Evolutionary conservation across 2,797 vertebrate genomes (phyloP).

Genomic region (Enteromius thamalakanensis): DNA sequence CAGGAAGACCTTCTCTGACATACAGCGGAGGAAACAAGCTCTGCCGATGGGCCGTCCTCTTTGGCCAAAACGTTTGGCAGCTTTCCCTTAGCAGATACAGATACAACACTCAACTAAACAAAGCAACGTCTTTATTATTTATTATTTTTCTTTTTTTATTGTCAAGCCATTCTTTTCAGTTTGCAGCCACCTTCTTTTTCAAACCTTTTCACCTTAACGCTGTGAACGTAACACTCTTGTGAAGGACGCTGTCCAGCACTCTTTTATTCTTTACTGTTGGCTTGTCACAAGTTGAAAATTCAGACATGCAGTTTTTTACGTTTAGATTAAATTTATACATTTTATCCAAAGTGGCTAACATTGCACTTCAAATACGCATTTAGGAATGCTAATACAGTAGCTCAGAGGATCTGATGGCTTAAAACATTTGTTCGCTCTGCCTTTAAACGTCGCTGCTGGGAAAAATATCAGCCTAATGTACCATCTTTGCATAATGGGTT

Average conservation of each 20-base stretch:
- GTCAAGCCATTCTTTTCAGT: constrained; percentile 1
- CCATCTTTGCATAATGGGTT: neutral
- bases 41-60: neutral
- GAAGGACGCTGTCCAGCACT: neutral
- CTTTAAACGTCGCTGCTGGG: constrained; percentile 2
- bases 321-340: neutral
- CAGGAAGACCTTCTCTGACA: constrained; percentile 48
- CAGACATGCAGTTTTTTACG: neutral
- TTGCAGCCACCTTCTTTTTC: neutral
- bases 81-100: neutral
- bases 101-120: constrained; percentile 2
- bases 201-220: neutral
- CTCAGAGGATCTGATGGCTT: neutral
- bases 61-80: neutral
- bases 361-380: neutral
- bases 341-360: neutral
- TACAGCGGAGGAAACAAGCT: constrained; percentile 31
- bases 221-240: neutral
- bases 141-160: neutral
- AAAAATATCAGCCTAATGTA: constrained; percentile 2
- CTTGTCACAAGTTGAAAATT: neutral
- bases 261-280: neutral
- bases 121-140: neutral
- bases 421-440: constrained; percentile 10
- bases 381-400: neutral